These are phyloP conservation scores for Nemurella pictetii DNA, from an alignment of 2,888 invertebrate species.

Conservation along the genomic window DNA sequence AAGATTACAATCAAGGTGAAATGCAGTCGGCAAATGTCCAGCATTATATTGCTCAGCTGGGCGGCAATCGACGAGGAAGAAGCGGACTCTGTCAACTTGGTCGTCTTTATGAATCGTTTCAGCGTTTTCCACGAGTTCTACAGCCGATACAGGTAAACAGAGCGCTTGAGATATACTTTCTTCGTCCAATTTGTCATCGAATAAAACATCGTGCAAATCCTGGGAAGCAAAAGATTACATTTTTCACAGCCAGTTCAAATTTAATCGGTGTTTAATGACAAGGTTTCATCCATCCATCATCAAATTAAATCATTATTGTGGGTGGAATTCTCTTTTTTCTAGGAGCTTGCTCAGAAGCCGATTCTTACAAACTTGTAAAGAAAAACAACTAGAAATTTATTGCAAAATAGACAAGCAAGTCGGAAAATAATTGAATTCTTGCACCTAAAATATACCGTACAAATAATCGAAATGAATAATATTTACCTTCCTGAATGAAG, in stretches of 20 bases:
- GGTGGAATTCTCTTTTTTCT: too few species aligned
- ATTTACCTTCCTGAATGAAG: slow-evolving; percentile 79
- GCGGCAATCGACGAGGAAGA: slow-evolving; percentile 96
- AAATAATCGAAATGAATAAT: background rate
- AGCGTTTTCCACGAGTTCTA: slow-evolving; percentile 86
- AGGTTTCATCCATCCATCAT: background rate
- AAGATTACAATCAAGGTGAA: slow-evolving; percentile 95
- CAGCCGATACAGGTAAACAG: slow-evolving; percentile 94
- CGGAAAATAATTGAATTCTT: too few species aligned
- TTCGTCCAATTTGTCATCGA: slow-evolving; percentile 59
- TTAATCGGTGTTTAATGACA: too few species aligned
- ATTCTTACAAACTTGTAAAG: too few species aligned
- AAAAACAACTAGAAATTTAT: too few species aligned
- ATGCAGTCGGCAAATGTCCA: slow-evolving; percentile 95
- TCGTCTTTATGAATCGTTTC: slow-evolving; percentile 37
- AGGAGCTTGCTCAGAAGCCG: too few species aligned
- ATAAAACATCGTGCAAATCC: slow-evolving; percentile 49
- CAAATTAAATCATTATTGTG: too few species aligned
- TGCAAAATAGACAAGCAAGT: too few species aligned
- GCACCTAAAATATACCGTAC: background rate
- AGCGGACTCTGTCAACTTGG: slow-evolving; percentile 63
- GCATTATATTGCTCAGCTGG: slow-evolving; percentile 96
- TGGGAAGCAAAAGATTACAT: slow-evolving; percentile 36
- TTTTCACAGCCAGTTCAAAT: background rate
- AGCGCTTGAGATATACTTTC: slow-evolving; percentile 78